Conservation (phyloP, 2,797 vertebrate species). For the Petrocephalus sullivani region DNA sequence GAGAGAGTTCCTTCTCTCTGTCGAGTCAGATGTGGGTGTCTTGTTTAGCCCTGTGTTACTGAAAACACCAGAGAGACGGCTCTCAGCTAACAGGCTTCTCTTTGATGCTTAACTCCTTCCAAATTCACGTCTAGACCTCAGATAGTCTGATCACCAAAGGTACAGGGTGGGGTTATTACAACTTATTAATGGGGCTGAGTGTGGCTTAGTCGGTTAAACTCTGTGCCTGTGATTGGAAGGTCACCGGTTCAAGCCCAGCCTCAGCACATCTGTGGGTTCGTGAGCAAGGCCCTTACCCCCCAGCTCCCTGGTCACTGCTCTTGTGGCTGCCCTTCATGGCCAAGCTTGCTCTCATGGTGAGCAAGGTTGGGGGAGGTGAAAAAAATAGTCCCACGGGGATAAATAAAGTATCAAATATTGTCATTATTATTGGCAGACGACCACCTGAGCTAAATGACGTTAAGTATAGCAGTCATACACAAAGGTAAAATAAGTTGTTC, state of each 20-base stretch:
- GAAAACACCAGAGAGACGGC: not conserved
- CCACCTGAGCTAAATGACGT: not conserved
- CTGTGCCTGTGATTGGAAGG: too few species aligned
- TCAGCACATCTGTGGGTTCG: too few species aligned
- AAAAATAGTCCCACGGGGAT: too few species aligned
- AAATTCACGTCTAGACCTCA: not conserved
- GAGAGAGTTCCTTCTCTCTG: not conserved
- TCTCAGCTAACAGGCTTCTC: not conserved
- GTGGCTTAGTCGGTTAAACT: too few species aligned
- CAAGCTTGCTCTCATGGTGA: too few species aligned
- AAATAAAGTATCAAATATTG: too few species aligned
- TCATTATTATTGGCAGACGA: not conserved
- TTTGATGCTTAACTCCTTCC: slow-evolving; percentile 9
- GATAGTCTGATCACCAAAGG: slow-evolving; percentile 20
- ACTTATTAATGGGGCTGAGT: not conserved
- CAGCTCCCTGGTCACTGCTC: too few species aligned
- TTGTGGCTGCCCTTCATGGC: too few species aligned
- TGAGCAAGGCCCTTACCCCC: too few species aligned
- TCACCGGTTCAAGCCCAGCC: too few species aligned
- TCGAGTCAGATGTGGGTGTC: not conserved
- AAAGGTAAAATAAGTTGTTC: not conserved
- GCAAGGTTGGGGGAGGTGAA: too few species aligned
- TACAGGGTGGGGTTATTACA: not conserved
- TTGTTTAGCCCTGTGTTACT: not conserved
- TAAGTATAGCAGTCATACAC: not conserved